Evolutionary conservation across 2,797 vertebrate genomes (phyloP).

Genomic region (Columba guinea): DNA sequence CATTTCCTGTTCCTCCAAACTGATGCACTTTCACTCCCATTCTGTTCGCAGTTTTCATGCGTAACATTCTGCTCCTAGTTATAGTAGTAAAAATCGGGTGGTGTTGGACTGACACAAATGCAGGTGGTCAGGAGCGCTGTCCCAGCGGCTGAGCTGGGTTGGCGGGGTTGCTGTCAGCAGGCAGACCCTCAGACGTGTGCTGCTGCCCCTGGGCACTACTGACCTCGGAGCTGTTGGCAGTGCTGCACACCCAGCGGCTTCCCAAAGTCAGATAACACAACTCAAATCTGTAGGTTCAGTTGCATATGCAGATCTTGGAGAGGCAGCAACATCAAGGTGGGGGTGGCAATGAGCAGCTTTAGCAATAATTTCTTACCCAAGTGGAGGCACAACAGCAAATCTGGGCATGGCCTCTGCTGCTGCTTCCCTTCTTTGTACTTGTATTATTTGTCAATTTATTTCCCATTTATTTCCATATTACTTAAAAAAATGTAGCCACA

Average conservation of each 20-base stretch:
- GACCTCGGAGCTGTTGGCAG: neutral
- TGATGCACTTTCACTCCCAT: neutral
- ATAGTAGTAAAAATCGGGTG: neutral
- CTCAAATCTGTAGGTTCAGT: neutral
- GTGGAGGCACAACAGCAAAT: neutral
- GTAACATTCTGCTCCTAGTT: neutral
- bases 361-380: neutral
- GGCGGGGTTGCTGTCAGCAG: neutral
- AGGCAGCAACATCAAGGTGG: neutral
- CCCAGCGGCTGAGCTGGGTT: neutral
- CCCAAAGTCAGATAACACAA: neutral
- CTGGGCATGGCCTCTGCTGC: neutral
- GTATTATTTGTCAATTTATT: neutral
- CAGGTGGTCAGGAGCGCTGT: neutral
- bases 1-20: constrained; percentile 21
- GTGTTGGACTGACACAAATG: neutral
- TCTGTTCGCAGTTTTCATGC: neutral
- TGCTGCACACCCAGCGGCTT: neutral
- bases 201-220: neutral
- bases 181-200: neutral
- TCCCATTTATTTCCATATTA: neutral
- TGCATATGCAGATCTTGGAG: neutral
- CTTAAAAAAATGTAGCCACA: neutral
- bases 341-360: neutral
- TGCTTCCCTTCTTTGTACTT: neutral